These are phyloP conservation scores for Synaphobranchus kaupii DNA, from an alignment of 2,797 vertebrate species.

Conservation along the genomic window DNA sequence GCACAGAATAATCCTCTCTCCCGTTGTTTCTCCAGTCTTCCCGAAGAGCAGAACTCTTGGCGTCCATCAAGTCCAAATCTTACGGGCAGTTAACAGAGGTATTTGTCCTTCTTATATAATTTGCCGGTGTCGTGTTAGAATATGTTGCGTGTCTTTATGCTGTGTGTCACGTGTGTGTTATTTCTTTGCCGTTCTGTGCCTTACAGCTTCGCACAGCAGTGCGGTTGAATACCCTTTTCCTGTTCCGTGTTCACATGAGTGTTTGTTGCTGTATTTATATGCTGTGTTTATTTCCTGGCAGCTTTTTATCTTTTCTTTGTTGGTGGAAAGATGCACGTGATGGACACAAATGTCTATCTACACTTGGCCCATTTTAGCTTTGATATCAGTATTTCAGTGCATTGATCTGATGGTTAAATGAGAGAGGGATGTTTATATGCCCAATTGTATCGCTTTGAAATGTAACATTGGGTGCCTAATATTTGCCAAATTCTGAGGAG, in stretches of 20 bases:
- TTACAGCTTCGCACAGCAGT: background rate
- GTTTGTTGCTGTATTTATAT: background rate
- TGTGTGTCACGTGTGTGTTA: background rate
- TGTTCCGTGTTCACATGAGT: background rate
- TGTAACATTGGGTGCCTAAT: background rate
- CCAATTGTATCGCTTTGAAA: background rate
- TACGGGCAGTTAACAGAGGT: constrained; percentile 82
- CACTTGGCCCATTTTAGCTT: background rate
- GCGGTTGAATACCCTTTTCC: background rate
- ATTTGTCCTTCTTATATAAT: constrained; percentile 39
- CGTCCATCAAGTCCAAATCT: constrained; percentile 86
- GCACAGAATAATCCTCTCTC: background rate
- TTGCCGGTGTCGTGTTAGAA: background rate
- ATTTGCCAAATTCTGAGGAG: background rate
- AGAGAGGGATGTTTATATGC: background rate
- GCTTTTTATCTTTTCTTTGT: background rate
- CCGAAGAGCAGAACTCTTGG: constrained; percentile 77
- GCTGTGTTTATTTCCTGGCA: background rate
- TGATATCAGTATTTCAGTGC: background rate
- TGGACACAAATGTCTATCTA: background rate
- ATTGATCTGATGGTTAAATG: no score
- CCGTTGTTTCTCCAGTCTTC: constrained; percentile 69
- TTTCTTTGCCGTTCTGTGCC: background rate
- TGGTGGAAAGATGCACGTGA: background rate
- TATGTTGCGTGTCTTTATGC: background rate